phyloP scores from a whole-genome alignment of 2,113 vertebrate genomes.

The Diglossa brunneiventris region DNA sequence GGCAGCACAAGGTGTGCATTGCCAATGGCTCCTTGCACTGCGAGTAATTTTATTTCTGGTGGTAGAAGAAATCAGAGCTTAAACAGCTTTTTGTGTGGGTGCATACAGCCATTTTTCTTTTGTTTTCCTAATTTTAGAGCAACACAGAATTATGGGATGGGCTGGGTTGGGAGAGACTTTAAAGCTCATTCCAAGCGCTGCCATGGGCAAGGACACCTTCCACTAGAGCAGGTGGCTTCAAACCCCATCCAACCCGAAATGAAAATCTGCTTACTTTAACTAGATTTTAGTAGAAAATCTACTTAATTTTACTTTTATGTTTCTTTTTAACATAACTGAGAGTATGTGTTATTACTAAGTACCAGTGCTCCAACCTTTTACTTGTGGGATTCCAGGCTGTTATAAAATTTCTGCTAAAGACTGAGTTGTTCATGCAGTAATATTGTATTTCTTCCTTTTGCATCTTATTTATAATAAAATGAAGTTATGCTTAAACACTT shows the following conservation, averaged over 20 bases:
- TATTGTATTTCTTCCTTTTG: background rate
- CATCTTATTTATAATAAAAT: background rate
- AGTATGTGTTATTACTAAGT: background rate
- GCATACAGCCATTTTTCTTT: background rate
- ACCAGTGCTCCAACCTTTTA: background rate
- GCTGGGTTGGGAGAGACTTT: background rate
- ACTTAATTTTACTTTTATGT: too few relatives aligned
- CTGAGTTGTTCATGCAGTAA: background rate
- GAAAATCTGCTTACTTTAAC: background rate
- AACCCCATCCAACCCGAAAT: background rate
- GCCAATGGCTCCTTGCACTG: background rate
- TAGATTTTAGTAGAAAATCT: too few relatives aligned
- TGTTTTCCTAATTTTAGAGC: background rate
- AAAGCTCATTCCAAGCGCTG: background rate
- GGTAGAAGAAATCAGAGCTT: background rate
- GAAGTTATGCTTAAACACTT: background rate
- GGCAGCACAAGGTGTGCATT: background rate
- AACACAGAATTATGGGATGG: background rate
- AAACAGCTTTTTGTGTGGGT: background rate
- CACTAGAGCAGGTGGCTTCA: background rate
- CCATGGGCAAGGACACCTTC: background rate
- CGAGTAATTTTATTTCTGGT: constrained; percentile 10
- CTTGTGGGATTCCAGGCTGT: background rate
- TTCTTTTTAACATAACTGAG: background rate
- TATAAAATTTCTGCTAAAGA: background rate